Evolutionary conservation across 2,797 vertebrate species (phyloP).

Genomic region (Sebastes cheni): DNA sequence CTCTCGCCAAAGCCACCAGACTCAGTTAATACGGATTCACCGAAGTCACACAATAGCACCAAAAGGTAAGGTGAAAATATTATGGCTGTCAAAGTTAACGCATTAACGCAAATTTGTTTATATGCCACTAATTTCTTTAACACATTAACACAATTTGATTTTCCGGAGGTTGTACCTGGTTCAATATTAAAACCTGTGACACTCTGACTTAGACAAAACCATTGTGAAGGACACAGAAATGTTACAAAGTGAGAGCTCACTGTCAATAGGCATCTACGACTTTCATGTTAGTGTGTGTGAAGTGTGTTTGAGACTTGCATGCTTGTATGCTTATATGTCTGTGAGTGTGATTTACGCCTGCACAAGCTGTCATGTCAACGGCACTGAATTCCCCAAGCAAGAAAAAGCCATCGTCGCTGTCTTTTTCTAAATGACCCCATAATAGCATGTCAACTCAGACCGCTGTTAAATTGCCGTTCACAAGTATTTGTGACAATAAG

Average conservation of each 20-base stretch:
- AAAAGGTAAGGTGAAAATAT: no score
- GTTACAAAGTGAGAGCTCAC: constrained; percentile 32
- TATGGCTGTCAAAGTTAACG: no score
- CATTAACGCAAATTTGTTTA: no score
- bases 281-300: constrained; percentile 9
- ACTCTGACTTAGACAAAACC: constrained; percentile 43
- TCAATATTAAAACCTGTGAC: background rate
- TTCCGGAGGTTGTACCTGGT: no score
- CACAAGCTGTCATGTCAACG: constrained; percentile 21
- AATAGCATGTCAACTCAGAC: constrained; percentile 44
- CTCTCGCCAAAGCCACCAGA: no score
- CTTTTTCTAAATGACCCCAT: constrained; percentile 36
- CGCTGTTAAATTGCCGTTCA: constrained; percentile 56
- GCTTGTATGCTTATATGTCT: background rate
- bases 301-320: background rate
- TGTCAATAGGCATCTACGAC: constrained; percentile 33
- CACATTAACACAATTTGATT: no score
- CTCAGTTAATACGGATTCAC: no score
- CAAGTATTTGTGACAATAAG: constrained; percentile 54
- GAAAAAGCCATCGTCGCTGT: constrained; percentile 43
- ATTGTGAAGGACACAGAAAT: constrained; percentile 20
- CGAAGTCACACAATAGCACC: no score
- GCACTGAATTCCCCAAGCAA: constrained; percentile 35
- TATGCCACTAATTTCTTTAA: no score
- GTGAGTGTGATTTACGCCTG: background rate